Conservation (phyloP, 2,113 vertebrate genomes). For the Connochaetes taurinus region DNA sequence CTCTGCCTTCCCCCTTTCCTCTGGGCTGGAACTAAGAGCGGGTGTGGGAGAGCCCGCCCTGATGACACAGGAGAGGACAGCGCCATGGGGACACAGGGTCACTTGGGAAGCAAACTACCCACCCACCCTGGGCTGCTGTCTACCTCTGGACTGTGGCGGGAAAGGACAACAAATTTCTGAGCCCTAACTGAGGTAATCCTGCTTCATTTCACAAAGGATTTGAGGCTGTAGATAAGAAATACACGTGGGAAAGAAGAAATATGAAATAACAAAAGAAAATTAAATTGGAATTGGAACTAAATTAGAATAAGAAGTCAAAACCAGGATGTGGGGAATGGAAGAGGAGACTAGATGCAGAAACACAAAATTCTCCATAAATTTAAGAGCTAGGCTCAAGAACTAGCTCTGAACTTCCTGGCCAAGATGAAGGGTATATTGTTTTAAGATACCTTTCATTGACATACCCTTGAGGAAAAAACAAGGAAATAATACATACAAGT, state of each 20-base stretch:
- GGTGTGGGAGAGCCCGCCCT: neutral
- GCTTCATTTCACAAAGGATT: neutral
- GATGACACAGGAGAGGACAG: neutral
- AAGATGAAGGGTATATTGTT: neutral
- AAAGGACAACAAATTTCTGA: neutral
- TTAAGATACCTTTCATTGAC: neutral
- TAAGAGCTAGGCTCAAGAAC: neutral
- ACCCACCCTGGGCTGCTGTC: neutral
- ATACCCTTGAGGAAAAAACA: neutral
- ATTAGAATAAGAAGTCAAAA: neutral
- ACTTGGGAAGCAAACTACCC: neutral
- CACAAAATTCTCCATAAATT: neutral
- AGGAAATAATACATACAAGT: neutral
- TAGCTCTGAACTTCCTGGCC: neutral
- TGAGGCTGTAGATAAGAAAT: neutral
- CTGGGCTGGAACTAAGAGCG: neutral
- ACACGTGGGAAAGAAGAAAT: neutral
- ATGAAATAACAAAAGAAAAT: neutral
- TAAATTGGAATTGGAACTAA: neutral
- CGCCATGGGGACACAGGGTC: neutral
- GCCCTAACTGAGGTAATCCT: neutral
- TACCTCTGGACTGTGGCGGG: neutral
- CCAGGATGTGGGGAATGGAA: neutral
- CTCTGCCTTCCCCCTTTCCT: neutral
- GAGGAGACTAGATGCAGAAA: neutral